Conservation (phyloP, 2,888 invertebrate species). For the Gasteruption jaculator region DNA sequence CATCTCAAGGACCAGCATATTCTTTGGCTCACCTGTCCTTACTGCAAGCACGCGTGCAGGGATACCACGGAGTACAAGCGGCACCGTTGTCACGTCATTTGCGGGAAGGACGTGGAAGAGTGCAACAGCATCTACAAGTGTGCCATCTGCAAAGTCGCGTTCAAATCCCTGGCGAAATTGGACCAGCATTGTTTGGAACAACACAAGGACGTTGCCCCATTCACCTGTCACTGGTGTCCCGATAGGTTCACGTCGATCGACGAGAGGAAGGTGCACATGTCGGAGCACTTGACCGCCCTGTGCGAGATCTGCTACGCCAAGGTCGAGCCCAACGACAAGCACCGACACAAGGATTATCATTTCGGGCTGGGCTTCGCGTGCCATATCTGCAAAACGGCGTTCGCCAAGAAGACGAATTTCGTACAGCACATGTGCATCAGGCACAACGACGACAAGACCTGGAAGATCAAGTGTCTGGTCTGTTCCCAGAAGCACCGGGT, state of each 20-base stretch:
- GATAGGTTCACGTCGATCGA: no score
- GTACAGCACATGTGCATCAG: constrained; percentile 22
- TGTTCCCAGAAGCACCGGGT: no score
- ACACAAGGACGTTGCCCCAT: constrained; percentile 25
- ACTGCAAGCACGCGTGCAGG: constrained; percentile 29
- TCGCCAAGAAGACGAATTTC: constrained; percentile 19
- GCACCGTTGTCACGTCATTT: constrained; percentile 28
- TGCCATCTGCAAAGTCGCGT: constrained; percentile 20
- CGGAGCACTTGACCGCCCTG: no score
- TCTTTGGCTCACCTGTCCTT: constrained; percentile 28
- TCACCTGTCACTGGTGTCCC: constrained; percentile 29
- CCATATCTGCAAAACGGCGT: constrained; percentile 37
- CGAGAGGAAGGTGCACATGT: no score
- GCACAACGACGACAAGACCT: no score
- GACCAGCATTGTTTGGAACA: no score
- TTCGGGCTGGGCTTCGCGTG: constrained; percentile 40
- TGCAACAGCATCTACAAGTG: constrained; percentile 24
- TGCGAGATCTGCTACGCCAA: constrained; percentile 26
- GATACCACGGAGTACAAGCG: constrained; percentile 21
- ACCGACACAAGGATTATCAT: constrained; percentile 36
- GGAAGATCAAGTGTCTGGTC: no score
- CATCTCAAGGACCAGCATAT: constrained; percentile 28
- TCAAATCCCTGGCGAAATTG: constrained; percentile 25
- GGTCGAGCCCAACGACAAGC: neutral
- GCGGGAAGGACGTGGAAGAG: constrained; percentile 17